Base-by-base conservation (phyloP, 2,797 vertebrate species). In the Rachycentron canadum region DNA sequence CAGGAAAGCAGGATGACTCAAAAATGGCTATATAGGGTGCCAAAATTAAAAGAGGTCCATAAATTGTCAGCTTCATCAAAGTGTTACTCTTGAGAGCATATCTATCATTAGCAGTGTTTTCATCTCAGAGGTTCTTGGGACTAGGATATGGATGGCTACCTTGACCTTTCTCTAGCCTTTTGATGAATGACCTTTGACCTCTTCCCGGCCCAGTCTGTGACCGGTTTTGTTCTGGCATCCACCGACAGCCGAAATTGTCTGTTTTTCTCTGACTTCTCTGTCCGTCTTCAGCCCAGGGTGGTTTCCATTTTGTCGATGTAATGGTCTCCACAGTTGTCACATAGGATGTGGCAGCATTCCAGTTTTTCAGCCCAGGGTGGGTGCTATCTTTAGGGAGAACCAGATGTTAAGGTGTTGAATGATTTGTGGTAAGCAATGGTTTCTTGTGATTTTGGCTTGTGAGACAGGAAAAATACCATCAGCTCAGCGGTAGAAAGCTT, bases 331-430 rank as follows among this genome's bases (percentile, higher is more conserved):
- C 41, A 52, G 57, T 56, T 71, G 71, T 53, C 73, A 60, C 53
- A 49, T 45, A 26, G 28, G 74, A 67, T 72, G 69, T 79, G 64
- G 36, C 50, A 66, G 30, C 49, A 34, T 65, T 36, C 47, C 65
- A 53, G 52, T 65, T 63, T 81, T 57, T 57, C 74, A 40, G 70
- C 81, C 62, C 65, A 43, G 62, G 55, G 34, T 25, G 50, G 26
- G 13, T 36, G 55, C 69, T 79, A 17, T 79, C 45, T 60, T 69
- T 72, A 47, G 43, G 43, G 19, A 21, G 43, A 21, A 8, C 61
- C 63, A 47, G 49, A 60, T 88, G 40, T 81, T 58, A 76, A 82
- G 71, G 71, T 84, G 63, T 64, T 69, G 61, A 73, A 79, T 81
- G 73, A 32, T 65, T 60, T 72, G 55, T 55, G 68, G n/a, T 69